Conservation (phyloP, 1,140 invertebrate species). For the Pseudomyrmex cubaensis region DNA sequence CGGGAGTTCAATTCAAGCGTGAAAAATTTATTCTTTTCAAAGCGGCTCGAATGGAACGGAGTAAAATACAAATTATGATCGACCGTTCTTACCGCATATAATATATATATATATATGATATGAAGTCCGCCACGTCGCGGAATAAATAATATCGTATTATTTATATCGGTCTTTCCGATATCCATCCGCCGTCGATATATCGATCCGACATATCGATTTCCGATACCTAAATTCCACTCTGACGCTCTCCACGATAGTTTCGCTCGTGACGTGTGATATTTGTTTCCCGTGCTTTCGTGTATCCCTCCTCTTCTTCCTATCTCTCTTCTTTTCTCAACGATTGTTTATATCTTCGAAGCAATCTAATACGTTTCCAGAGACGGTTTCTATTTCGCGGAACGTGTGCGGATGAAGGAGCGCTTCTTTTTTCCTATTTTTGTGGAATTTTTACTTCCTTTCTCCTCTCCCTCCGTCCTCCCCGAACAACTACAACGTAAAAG, state of each 20-base stretch:
- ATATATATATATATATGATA: neutral
- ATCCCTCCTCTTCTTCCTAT: neutral
- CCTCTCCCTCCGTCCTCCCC: neutral
- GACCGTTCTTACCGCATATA: conserved; percentile 19
- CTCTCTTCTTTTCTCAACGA: neutral
- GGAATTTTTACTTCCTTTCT: conserved; percentile 24
- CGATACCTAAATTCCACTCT: conserved; percentile 27
- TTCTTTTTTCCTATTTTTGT: conserved; percentile 27
- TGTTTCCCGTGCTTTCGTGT: neutral
- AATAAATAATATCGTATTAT: conserved; percentile 42
- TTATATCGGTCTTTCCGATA: conserved; percentile 19
- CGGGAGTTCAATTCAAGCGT: conserved; percentile 13
- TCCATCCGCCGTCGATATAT: neutral
- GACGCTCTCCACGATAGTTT: conserved; percentile 14
- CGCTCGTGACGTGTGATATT: conserved; percentile 10
- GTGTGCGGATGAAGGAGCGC: conserved; percentile 10
- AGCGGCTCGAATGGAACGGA: neutral
- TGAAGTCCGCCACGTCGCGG: neutral
- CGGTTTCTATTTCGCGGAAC: conserved; percentile 42
- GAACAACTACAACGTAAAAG: neutral
- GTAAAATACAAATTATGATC: conserved; percentile 47
- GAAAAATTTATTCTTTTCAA: conserved; percentile 48
- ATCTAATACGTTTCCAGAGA: conserved; percentile 33
- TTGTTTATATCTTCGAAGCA: conserved; percentile 36
- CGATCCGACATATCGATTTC: conserved; percentile 24